Evolutionary conservation across 2,797 vertebrate species (phyloP), one percentile per base, ranked within the genome.

Genomic region (Phoebastria nigripes): DNA sequence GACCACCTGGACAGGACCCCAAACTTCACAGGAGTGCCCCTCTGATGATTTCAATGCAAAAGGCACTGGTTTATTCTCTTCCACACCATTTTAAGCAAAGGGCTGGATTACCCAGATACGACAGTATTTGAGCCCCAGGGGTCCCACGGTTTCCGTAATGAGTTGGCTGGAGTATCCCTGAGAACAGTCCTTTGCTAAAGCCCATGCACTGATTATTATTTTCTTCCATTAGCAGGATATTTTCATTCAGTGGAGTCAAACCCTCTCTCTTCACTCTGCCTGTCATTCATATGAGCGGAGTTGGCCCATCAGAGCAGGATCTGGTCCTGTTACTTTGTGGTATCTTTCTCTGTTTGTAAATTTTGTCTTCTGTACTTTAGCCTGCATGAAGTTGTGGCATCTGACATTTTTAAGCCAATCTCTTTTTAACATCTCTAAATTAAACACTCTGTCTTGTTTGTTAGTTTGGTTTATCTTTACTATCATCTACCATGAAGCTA

Each of bases 381-480:
- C 61, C 78, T 63, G 22, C 17, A 49, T 55, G 88, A 95, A 95
- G 77, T 61, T 76, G 84, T 76, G 56, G 52, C 18, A 87, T 92
- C 89, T 92, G 93, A 90, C 42, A 73, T 90, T 87, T 96, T 96
- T 77, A 87, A 93, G 69, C 72, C 56, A 74, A 80, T 55, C 59
- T 51, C 12, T 87, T 87, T 79, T 51, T n/a, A 94, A 29, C 17
- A 9, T 72, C 80, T 96, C 92, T 78, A 93, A 95, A 71, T 91
- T 87, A 95, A 96, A 94, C 55, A 59, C 39, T 90, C 71, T 35
- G 21, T 63, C 69, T 87, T 95, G 46, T 86, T 94, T 87, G 89
- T 87, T 95, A 81, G 31, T 67, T 97, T 92, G 69, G 65, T 92
- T 93, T 96, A 91, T 89, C 89, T 84, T 79, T 91, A 66, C 35